phyloP scores from a whole-genome alignment of 2,797 vertebrate species.

The Loris lydekkerianus region DNA sequence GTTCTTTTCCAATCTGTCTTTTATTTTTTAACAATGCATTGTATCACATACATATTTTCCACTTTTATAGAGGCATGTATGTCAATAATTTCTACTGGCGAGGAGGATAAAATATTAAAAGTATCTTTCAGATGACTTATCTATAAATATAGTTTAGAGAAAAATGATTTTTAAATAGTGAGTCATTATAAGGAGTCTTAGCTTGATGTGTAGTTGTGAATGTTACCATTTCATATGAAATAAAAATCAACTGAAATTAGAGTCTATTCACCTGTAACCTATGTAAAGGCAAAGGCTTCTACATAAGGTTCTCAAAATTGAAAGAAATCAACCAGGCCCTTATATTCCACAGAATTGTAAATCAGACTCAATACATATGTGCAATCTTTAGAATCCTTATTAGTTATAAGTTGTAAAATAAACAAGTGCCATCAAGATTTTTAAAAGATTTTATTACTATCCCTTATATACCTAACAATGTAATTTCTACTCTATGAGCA shows the following conservation, averaged over 20 bases:
- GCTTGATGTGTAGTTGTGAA: conserved; percentile 24
- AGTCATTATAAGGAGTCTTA: background rate
- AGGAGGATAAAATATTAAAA: conserved; percentile 16
- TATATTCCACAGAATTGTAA: background rate
- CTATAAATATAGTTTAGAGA: background rate
- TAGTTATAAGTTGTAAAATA: background rate
- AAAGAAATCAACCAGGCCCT: conserved; percentile 42
- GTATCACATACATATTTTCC: background rate
- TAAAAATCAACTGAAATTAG: conserved; percentile 71
- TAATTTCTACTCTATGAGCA: conserved; percentile 23
- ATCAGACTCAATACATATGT: conserved; percentile 4
- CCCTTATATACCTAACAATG: background rate
- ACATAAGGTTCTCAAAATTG: background rate
- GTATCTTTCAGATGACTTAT: background rate
- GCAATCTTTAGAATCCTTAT: background rate
- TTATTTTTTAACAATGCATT: background rate
- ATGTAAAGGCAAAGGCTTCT: background rate
- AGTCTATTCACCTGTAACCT: conserved; percentile 49
- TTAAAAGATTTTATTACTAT: conserved; percentile 19
- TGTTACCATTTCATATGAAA: conserved; percentile 49
- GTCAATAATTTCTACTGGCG: background rate
- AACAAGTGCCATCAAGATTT: background rate
- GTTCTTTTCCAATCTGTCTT: background rate
- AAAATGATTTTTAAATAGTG: conserved; percentile 13
- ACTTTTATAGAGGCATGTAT: background rate